Evolutionary conservation across 2,888 invertebrate species (phyloP).

Genomic region (Meiosimyza platycephala): DNA sequence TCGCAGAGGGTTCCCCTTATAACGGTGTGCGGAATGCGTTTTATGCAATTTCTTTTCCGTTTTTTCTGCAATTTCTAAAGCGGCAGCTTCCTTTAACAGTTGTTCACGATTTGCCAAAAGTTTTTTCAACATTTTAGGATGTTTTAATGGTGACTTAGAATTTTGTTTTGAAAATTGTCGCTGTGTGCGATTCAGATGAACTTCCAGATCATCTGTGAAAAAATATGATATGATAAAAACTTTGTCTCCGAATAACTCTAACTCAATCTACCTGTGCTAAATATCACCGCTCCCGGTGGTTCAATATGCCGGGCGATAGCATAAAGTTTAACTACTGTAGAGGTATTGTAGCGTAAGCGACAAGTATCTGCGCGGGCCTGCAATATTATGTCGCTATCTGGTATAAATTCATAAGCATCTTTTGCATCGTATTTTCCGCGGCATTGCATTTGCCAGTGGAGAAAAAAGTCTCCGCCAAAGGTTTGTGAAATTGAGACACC

Average conservation of each 20-base stretch:
- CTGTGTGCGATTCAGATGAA: slow-evolving; percentile 64
- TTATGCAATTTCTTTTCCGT: slow-evolving; percentile 37
- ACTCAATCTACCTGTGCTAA: slow-evolving; percentile 72
- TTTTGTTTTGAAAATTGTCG: slow-evolving; percentile 62
- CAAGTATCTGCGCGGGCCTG: slow-evolving; percentile 74
- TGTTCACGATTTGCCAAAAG: slow-evolving; percentile 59
- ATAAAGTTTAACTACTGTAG: slow-evolving; percentile 74
- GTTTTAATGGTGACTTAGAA: slow-evolving; percentile 61
- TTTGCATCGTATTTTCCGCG: slow-evolving; percentile 67
- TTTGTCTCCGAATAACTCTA: background rate
- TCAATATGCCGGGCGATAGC: slow-evolving; percentile 73
- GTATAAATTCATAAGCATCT: slow-evolving; percentile 70
- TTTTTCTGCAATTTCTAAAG: slow-evolving; percentile 42
- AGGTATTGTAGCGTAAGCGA: slow-evolving; percentile 76
- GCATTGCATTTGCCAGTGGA: slow-evolving; percentile 80
- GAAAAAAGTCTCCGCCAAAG: slow-evolving; percentile 79
- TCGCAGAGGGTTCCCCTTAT: slow-evolving; percentile 51
- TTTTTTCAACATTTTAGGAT: slow-evolving; percentile 66
- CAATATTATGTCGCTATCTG: slow-evolving; percentile 66
- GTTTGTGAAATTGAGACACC: slow-evolving; percentile 67
- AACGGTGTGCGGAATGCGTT: slow-evolving; percentile 40
- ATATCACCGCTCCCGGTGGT: slow-evolving; percentile 79
- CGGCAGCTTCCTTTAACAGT: slow-evolving; percentile 53
- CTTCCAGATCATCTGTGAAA: slow-evolving; percentile 60
- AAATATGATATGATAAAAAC: background rate